Percentiles rank a stretch among this genome's conserved stretches.
phyloP scores from a whole-genome alignment of 2,888 invertebrate species.

The Margaritifera margaritifera region DNA sequence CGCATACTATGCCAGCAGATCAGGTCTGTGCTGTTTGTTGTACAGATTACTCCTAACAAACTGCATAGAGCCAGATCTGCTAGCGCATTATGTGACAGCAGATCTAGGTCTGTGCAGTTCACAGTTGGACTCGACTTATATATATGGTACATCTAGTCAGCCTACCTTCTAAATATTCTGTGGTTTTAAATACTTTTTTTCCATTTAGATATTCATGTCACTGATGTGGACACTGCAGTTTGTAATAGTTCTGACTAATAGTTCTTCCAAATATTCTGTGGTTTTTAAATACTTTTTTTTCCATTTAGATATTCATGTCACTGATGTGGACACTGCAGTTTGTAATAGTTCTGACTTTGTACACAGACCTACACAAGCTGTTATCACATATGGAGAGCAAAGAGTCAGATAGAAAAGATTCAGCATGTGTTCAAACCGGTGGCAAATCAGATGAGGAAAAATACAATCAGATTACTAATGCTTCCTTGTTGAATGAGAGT shows the following conservation, averaged over 20 bases:
- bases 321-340: slow-evolving; percentile 66
- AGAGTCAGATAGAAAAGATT: not conserved
- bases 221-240: slow-evolving; percentile 66
- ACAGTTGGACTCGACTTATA: no score
- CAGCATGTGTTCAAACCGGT: not conserved
- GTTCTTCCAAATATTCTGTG: not conserved
- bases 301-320: slow-evolving; percentile 71
- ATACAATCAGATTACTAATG: slow-evolving; percentile 5
- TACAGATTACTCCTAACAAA: no score
- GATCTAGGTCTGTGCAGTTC: no score
- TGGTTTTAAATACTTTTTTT: slow-evolving; percentile 7
- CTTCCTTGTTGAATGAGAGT: slow-evolving; percentile 14
- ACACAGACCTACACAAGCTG: slow-evolving; percentile 46
- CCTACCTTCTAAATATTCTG: not conserved
- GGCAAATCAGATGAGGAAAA: not conserved
- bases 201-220: slow-evolving; percentile 71
- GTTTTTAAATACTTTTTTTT: slow-evolving; percentile 6
- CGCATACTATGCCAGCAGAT: no score
- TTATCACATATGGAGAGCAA: not conserved
- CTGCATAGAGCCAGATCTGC: no score
- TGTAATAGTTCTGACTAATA: slow-evolving; percentile 43
- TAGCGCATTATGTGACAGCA: no score
- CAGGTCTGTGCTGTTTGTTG: no score
- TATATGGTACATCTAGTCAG: no score
- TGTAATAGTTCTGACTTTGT: slow-evolving; percentile 52